A percentile compares a stretch with the other conserved stretches of the same genome.
These are phyloP conservation scores for Nephrotoma flavescens DNA, from an alignment of 2,888 invertebrate species.

Conservation along the genomic window DNA sequence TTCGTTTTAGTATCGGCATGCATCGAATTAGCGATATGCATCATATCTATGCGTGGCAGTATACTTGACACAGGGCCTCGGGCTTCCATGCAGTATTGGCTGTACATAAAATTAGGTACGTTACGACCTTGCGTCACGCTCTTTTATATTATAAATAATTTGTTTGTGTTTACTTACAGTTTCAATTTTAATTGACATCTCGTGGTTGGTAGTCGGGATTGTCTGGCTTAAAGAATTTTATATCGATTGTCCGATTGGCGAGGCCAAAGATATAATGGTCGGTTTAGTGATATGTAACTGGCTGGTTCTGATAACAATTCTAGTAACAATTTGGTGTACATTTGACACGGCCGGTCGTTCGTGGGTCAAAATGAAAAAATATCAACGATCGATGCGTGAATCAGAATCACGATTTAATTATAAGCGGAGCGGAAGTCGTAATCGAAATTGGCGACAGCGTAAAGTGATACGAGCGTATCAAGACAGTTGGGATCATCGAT, in stretches of 20 bases:
- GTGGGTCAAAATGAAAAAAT: constrained; percentile 83
- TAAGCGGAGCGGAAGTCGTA: constrained; percentile 58
- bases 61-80: constrained; percentile 62
- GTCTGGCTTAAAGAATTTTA: constrained; percentile 57
- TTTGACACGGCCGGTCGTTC: constrained; percentile 77
- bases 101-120: constrained; percentile 64
- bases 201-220: constrained; percentile 57
- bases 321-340: constrained; percentile 71
- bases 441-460: constrained; percentile 72
- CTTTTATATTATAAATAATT: not conserved
- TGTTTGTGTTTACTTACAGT: constrained; percentile 35
- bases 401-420: constrained; percentile 61
- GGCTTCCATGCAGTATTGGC: constrained; percentile 60
- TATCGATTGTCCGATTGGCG: constrained; percentile 47
- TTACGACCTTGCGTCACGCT: constrained; percentile 8
- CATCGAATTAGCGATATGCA: constrained; percentile 55
- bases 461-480: constrained; percentile 77
- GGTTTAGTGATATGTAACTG: constrained; percentile 66
- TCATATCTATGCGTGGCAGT: constrained; percentile 62
- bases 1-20: constrained; percentile 37
- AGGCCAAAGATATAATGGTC: constrained; percentile 56
- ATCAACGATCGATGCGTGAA: constrained; percentile 66
- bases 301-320: constrained; percentile 53
- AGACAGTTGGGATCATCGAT: constrained; percentile 76
- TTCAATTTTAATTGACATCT: constrained; percentile 55